Base-by-base conservation (phyloP, 2,888 invertebrate species). In the Crepidodera aurea region DNA sequence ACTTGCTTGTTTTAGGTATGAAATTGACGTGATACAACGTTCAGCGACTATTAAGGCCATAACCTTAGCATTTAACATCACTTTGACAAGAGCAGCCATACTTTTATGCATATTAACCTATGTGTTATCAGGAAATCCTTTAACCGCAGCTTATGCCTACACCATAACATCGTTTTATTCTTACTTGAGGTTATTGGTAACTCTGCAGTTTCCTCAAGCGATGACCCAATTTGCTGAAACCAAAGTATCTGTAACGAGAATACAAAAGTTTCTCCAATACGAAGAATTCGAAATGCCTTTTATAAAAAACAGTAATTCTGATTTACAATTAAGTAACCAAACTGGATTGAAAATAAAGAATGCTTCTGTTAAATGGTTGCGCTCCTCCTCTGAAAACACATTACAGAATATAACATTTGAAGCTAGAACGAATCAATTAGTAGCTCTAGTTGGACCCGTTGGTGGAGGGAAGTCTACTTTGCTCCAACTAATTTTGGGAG, bases 1-100 rank as follows among this genome's bases (percentile, higher is more conserved):
- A 22, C 2, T 22, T 22, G 3, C 2, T 22, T 22, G 2, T 69
- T 69, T 51, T 32, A 92, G 92, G 72, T 77, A 84, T 60, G 93
- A 93, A 82, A 86, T 92, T 13, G 82, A 83, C 57, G 85, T 86
- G 59, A 84, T 91, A 56, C 82, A 85, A 68, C 80, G 83, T 19
- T 87, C 87, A 6, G 87, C 89, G 0, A 86, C 86, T 79, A 84
- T 89, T 59, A 83, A 86, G 73, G 88, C 87, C 0, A 85, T 88
- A 69, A 87, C 86, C 10, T 82, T 86, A 22, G 87, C 89, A 0
- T 78, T 85, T 64, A 78, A 86, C 73, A 89, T 94, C 48, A 94
- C 93, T 76, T 90, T 94, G 0, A 91, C 93, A 73, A 88, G 95
- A 68, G 85, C 92, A 32, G 90, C 94, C 0, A 83, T 94, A n/a